Conservation (phyloP, 2,113 vertebrate genomes). For the Genyomyrus donnyi region DNA sequence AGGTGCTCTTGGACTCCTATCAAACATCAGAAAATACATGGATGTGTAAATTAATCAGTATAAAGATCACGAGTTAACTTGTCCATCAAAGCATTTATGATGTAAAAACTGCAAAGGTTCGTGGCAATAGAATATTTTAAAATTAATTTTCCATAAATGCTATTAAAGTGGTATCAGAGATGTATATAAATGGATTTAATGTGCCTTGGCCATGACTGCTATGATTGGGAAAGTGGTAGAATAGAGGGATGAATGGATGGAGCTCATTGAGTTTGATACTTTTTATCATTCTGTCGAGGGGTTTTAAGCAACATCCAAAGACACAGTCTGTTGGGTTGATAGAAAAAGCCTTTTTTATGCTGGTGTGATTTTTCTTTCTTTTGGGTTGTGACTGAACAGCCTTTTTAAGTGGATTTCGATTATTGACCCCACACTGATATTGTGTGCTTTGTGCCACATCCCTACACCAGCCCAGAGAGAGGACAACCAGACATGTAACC, state of each 20-base stretch:
- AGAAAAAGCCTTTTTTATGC: background rate
- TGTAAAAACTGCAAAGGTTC: background rate
- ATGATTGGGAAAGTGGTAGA: background rate
- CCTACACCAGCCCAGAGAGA: background rate
- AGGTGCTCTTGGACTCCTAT: background rate
- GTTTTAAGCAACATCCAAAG: background rate
- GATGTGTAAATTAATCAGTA: background rate
- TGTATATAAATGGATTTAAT: background rate
- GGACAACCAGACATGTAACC: background rate
- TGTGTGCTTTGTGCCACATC: background rate
- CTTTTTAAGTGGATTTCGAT: background rate
- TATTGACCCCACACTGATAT: background rate
- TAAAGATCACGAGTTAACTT: background rate
- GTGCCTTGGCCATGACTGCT: background rate
- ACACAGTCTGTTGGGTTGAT: background rate
- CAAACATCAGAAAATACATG: background rate
- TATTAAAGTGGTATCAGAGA: background rate
- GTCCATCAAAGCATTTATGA: background rate
- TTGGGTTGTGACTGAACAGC: background rate
- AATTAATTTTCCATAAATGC: background rate
- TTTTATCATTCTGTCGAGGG: background rate
- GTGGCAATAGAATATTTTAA: background rate
- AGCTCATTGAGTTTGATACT: background rate
- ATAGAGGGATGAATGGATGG: background rate
- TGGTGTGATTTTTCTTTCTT: background rate